Evolutionary conservation across 2,113 vertebrate species (phyloP), one percentile per base, ranked within the genome.

Genomic region (Xiphophorus maculatus): DNA sequence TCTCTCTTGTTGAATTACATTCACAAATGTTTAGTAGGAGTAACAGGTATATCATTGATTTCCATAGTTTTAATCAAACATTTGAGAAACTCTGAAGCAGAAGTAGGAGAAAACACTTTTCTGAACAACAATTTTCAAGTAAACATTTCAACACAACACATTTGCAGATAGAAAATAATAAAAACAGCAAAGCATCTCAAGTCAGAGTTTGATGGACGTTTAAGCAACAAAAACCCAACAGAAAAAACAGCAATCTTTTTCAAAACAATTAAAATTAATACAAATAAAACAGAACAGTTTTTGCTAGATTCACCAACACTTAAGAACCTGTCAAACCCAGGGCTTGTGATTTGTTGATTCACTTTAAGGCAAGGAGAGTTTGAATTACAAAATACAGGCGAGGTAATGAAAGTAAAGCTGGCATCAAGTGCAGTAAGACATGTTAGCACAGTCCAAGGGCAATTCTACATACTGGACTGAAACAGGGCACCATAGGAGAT

Each of bases 191-290:
- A 40, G 8, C 8, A 35, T 0, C 5, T 69, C 73, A 51, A 9
- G 76, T 69, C 14, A 80, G 7, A 35, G 40, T 73, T 76, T 62
- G 60, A 63, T 78, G 11, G n/a, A 68, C 28, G 3, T 66, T 63
- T 4, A 80, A 88, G 75, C 65, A 10, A 35, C 17, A 74, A 85
- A 85, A 84, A 44, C 3, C 37, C 76, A 71, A 84, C 61, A 82
- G 9, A 65, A 30, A 54, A 66, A 48, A 44, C 29, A 73, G 27
- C 48, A 17, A 25, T 32, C 30, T 44, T 66, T 3, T 32, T 40
- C 25, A 70, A 62, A 77, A 63, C 70, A 68, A 67, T 29, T 7
- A 60, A 29, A 1, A 76, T 5, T 17, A 66, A 42, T 14, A 42
- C 40, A 7, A 48, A 48, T 19, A 19, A 48, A 48, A 64, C 80